Evolutionary conservation across 53 echinoderm and acorn worm species (phyloP), one percentile per base, ranked within the genome.

Genomic region (Paelopatides confundens): DNA sequence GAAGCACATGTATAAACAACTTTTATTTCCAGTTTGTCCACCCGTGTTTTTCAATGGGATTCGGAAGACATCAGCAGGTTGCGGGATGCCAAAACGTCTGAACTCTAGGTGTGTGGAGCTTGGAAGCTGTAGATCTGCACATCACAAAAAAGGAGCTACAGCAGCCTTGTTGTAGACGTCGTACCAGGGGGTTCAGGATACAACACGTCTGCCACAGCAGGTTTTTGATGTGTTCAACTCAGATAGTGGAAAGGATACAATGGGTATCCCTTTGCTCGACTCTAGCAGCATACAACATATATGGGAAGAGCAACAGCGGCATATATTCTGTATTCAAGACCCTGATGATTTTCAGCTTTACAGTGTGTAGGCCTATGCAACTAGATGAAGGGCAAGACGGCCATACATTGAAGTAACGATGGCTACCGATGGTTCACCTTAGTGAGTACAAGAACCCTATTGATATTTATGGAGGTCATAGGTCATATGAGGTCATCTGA

Each of bases 321-420:
- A 95, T 53, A 62, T 95, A 8, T 69, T 6, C 11, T 93, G 93
- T 85, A 89, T 93, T 49, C 91, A 95, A 77, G 87, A 89, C 76
- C 87, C 65, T 26, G 74, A 17, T 31, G 21, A 15, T 4, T 2
- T 67, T 6, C 67, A 67, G 67, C 31, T 67, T 4, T 67, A 67
- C 31, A 67, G n/a, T n/a, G n/a, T n/a, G n/a, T n/a, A n/a, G n/a
- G n/a, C n/a, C n/a, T n/a, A n/a, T n/a, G n/a, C n/a, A n/a, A n/a
- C n/a, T n/a, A n/a, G n/a, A n/a, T n/a, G n/a, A n/a, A n/a, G n/a
- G n/a, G n/a, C n/a, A n/a, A n/a, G n/a, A n/a, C n/a, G n/a, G n/a
- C n/a, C n/a, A n/a, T n/a, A n/a, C n/a, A n/a, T n/a, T n/a, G n/a
- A n/a, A n/a, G n/a, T n/a, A n/a, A n/a, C n/a, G n/a, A n/a, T n/a